Conservation (phyloP, 2,797 vertebrate species). For the Sphaeramia orbicularis region DNA sequence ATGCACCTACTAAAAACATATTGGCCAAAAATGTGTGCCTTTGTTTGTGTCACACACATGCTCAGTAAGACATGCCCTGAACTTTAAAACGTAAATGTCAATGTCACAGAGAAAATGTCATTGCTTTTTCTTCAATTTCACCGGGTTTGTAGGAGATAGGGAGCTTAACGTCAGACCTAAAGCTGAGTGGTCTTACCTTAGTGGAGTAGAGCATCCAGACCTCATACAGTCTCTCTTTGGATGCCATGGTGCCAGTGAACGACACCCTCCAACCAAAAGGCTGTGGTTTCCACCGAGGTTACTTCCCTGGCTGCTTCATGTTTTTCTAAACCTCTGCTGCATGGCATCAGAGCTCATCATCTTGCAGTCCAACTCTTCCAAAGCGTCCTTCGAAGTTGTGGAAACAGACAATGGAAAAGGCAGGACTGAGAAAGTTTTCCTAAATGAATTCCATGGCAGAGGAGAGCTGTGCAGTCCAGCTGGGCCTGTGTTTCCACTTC, state of each 20-base stretch:
- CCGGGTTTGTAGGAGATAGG: not conserved
- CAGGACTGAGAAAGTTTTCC: constrained; percentile 17
- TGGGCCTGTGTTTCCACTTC: constrained; percentile 47
- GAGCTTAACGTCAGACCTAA: not conserved
- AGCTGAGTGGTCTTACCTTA: constrained; percentile 86
- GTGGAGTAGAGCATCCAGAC: constrained; percentile 99
- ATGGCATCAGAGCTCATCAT: constrained; percentile 21
- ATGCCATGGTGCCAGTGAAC: constrained; percentile 89
- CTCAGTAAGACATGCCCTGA: not conserved
- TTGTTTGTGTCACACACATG: not conserved
- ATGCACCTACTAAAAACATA: not conserved
- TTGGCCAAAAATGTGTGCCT: not conserved
- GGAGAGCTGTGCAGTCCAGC: constrained; percentile 36
- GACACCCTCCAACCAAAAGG: constrained; percentile 53
- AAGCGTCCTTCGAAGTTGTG: constrained; percentile 9
- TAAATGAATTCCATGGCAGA: constrained; percentile 66
- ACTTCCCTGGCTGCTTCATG: constrained; percentile 77
- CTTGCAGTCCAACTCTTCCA: constrained; percentile 25
- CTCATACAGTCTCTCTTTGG: constrained; percentile 96
- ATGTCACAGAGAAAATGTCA: constrained; percentile 24
- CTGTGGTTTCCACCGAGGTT: constrained; percentile 63
- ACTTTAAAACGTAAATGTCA: constrained; percentile 19
- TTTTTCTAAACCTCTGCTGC: constrained; percentile 39
- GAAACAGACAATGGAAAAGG: not conserved
- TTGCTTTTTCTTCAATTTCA: constrained; percentile 37